Base-by-base conservation (phyloP, 2,113 vertebrate species). In the Catagonus wagneri region DNA sequence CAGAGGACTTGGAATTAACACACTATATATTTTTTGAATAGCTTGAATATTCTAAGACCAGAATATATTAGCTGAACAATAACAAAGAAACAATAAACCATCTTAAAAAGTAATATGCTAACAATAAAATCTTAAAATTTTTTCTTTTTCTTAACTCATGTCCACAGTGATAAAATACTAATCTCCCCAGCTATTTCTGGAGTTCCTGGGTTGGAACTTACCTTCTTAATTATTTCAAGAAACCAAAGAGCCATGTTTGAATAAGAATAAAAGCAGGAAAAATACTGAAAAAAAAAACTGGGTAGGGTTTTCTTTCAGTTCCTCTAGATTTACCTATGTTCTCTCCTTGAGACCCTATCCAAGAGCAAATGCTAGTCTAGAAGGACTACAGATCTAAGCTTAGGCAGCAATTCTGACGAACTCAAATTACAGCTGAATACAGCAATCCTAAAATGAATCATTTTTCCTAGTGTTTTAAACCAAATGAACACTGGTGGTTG, bases 171-270 rank as follows among this genome's bases (percentile, higher is more conserved):
- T 63, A 61, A 85, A 90, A 84, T 50, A 90, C 27, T 65, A 71
- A 93, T 83, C 63, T 60, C 15, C 20, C n/a, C 50, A 60, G 54
- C 17, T 89, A 78, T n/a, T 84, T 83, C 54, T 78, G 12, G 29
- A 93, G 56, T 71, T 96, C 54, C 11, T 56, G 63, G 50, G n/a
- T 32, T 52, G 76, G 17, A 76, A 61, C 9, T 19, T 80, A 23
- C 66, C 22, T 79, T 90, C 80, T 52, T 25, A 91, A 83, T 75
- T 61, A 63, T 83, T 96, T 88, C 83, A 68, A 88, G 60, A 68
- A 96, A 88, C 6, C 61, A 83, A 86, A 93, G 7, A 44, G 36
- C 22, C 27, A 88, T 29, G 69, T 54, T 60, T 76, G 25, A 60
- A 76, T 88, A 78, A 39, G 60, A 76, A 83, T 69, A 83, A 93